phyloP scores from a whole-genome alignment of 2,113 vertebrate species.

The Nycticryphes semicollaris region DNA sequence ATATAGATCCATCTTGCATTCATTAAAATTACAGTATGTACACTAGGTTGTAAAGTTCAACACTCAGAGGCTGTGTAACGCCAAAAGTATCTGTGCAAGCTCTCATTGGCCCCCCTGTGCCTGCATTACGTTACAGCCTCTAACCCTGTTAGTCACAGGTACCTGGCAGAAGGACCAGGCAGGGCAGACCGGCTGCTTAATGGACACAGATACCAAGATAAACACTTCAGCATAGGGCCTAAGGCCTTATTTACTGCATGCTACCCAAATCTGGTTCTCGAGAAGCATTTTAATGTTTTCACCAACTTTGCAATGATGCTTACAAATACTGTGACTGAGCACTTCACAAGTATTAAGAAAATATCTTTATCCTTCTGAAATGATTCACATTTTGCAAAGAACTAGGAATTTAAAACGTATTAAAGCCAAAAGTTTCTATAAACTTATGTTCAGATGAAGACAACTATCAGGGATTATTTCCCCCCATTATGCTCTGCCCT shows the following conservation, averaged over 20 bases:
- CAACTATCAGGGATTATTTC: not conserved
- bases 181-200: not conserved
- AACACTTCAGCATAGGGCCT: not conserved
- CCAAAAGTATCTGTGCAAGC: not conserved
- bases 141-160: not conserved
- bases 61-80: not conserved
- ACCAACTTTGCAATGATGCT: not conserved
- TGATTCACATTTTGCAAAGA: not conserved
- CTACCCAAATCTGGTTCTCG: not conserved
- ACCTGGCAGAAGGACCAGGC: not conserved
- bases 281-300: not conserved
- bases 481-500: not conserved
- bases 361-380: not conserved
- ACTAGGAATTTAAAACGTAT: not conserved
- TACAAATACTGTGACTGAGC: rapidly evolving
- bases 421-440: not conserved
- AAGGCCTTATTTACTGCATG: not conserved
- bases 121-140: not conserved
- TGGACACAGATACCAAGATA: not conserved
- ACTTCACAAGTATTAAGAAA: not conserved
- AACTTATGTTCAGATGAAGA: not conserved
- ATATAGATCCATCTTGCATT: not conserved
- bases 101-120: not conserved
- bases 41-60: not conserved
- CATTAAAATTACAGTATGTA: not conserved